Evolutionary conservation across 1,140 invertebrate species (phyloP), one percentile per base, ranked within the genome.

Genomic region (Ceratina australensis): DNA sequence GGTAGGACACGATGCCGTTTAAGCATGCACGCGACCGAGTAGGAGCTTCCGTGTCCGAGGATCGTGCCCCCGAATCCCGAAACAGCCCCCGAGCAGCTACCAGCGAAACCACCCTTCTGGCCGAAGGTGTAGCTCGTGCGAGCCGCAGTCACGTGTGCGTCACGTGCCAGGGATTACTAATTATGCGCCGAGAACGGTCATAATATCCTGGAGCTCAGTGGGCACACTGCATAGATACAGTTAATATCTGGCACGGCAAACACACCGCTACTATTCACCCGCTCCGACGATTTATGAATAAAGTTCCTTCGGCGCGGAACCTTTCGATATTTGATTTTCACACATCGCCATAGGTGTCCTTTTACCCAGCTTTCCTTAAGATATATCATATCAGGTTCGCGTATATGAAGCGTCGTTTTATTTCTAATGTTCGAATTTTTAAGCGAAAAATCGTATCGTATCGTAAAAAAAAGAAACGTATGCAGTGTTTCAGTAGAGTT

Each of bases 121-220:
- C 26, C 78, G 71, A 66, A 81, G 73, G 78, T 86, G 78, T 80
- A 77, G 64, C 56, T 78, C 54, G 80, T 78, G 79, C 84, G 83
- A 85, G 86, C 76, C 82, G 71, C 74, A 79, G 90, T 83, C 90
- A 87, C 89, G 89, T 90, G 89, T 28, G 77, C 60, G 88, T 74
- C 90, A 87, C 90, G 90, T 89, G 88, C 86, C 89, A 75, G 86
- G 89, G 90, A 91, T 91, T 91, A 91, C 90, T 91, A 91, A 91
- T 91, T 91, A 89, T 91, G 86, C 88, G 89, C 88, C 82, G 84
- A 89, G 89, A 90, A 89, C 87, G 90, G 86, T 89, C 87, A 84
- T 90, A 90, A 91, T 91, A 90, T 90, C 88, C 85, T 86, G 83
- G 87, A 78, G 85, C 86, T 89, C 85, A 82, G 80, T 84, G 52